Conservation (phyloP, 2,888 invertebrate genomes). For the Pterostichus niger region DNA sequence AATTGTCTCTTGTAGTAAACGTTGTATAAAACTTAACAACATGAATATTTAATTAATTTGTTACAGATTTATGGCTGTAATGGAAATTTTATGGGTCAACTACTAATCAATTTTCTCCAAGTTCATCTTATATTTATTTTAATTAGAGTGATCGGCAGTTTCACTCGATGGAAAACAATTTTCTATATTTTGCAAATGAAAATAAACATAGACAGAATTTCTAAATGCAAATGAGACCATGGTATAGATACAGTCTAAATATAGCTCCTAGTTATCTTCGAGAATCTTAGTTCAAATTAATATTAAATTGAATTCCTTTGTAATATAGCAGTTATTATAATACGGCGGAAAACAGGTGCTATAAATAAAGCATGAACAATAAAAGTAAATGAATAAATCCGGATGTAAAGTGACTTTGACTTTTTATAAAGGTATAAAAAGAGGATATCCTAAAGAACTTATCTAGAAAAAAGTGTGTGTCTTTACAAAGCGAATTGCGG, state of each 20-base stretch:
- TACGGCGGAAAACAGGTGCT: too few relatives aligned
- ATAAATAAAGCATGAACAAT: too few relatives aligned
- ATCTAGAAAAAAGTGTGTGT: slow-evolving; percentile 7
- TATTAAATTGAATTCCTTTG: too few relatives aligned
- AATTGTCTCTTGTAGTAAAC: slow-evolving; percentile 2
- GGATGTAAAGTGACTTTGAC: too few relatives aligned
- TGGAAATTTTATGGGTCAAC: background rate
- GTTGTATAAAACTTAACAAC: background rate
- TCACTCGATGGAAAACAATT: background rate
- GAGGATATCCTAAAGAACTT: slow-evolving; percentile 35
- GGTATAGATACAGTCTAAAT: background rate
- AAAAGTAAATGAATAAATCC: too few relatives aligned
- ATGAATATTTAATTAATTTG: background rate
- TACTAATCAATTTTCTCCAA: slow-evolving; percentile 19
- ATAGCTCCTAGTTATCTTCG: background rate
- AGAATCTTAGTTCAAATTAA: background rate
- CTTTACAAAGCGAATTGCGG: slow-evolving; percentile 33
- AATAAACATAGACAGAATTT: slow-evolving; percentile 8
- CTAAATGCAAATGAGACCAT: slow-evolving; percentile 19
- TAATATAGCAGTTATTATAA: too few relatives aligned
- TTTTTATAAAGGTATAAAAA: background rate
- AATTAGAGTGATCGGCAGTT: background rate
- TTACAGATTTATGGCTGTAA: background rate
- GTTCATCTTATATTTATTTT: background rate
- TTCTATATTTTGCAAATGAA: slow-evolving; percentile 11